phyloP scores from a whole-genome alignment of 2,888 invertebrate species.

The Anorthoa munda region DNA sequence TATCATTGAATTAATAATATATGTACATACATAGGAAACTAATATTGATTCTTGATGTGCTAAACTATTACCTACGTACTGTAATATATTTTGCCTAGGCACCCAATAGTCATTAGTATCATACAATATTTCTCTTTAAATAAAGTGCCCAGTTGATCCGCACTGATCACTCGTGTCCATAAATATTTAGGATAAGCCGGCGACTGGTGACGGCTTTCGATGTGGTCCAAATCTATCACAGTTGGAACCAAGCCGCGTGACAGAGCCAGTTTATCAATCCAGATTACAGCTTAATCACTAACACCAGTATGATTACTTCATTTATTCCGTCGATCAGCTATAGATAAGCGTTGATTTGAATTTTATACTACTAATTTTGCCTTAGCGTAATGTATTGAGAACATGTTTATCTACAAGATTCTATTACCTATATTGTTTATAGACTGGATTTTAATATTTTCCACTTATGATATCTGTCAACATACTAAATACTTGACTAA shows the following conservation, averaged over 20 bases:
- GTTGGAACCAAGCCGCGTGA: slow-evolving; percentile 16
- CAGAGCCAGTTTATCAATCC: slow-evolving; percentile 45
- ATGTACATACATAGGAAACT: slow-evolving; percentile 31
- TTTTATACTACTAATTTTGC: slow-evolving; percentile 39
- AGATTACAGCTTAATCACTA: slow-evolving; percentile 58
- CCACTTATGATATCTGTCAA: slow-evolving; percentile 5
- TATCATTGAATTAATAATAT: slow-evolving; percentile 57
- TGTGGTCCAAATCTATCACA: slow-evolving; percentile 21
- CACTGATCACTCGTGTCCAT: slow-evolving; percentile 17
- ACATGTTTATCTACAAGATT: slow-evolving; percentile 37
- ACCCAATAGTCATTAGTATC: not conserved
- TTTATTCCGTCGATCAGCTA: slow-evolving; percentile 53
- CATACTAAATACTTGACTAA: not conserved
- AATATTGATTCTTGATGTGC: slow-evolving; percentile 19
- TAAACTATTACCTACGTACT: slow-evolving; percentile 20
- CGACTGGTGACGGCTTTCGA: slow-evolving; percentile 13
- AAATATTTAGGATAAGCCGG: slow-evolving; percentile 44
- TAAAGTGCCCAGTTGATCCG: slow-evolving; percentile 5
- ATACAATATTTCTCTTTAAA: slow-evolving; percentile 1
- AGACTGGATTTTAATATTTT: slow-evolving; percentile 29
- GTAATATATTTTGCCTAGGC: not conserved
- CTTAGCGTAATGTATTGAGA: slow-evolving; percentile 34
- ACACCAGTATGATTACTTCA: slow-evolving; percentile 57
- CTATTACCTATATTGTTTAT: slow-evolving; percentile 38
- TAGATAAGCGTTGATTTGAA: slow-evolving; percentile 58